A percentile compares a stretch with the other conserved stretches of the same genome.
Evolutionary conservation across 2,113 vertebrate genomes (phyloP).

Genomic region (Balaenoptera acutorostrata): DNA sequence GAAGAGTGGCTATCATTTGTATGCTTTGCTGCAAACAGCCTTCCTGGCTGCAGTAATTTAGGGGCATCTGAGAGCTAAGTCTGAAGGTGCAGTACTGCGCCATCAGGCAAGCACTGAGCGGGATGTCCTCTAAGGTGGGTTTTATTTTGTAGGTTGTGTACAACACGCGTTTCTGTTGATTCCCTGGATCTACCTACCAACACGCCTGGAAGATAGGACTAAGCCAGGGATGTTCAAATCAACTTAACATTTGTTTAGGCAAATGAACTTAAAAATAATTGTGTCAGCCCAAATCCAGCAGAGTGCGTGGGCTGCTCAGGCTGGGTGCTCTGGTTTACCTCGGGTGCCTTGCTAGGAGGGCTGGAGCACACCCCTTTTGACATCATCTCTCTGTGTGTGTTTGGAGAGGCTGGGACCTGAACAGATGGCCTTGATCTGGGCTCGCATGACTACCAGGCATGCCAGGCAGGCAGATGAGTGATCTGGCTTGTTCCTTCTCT

Average conservation of each 20-base stretch:
- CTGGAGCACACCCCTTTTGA: not conserved
- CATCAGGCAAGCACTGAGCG: not conserved
- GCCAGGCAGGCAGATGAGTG: conserved; percentile 71
- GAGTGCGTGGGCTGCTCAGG: not conserved
- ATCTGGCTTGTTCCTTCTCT: conserved; percentile 70
- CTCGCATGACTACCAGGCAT: conserved; percentile 66
- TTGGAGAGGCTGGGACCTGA: conserved; percentile 53
- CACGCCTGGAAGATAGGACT: not conserved
- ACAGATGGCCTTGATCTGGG: conserved; percentile 69
- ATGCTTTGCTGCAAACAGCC: not conserved
- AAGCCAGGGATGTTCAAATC: not conserved
- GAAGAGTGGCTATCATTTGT: not conserved
- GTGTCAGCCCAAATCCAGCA: not conserved
- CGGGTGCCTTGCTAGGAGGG: not conserved
- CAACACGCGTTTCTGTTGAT: not conserved
- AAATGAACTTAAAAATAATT: conserved; percentile 7
- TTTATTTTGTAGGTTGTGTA: not conserved
- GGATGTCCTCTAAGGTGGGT: not conserved
- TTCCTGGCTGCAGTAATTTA: not conserved
- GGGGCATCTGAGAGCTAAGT: not conserved
- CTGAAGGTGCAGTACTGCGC: not conserved
- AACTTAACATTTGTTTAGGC: not conserved
- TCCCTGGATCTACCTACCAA: not conserved
- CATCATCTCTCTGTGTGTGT: conserved; percentile 53
- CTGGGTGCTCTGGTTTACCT: conserved; percentile 17